Evolutionary conservation across 2,797 vertebrate genomes (phyloP).

Genomic region (Acrocephalus scirpaceus): DNA sequence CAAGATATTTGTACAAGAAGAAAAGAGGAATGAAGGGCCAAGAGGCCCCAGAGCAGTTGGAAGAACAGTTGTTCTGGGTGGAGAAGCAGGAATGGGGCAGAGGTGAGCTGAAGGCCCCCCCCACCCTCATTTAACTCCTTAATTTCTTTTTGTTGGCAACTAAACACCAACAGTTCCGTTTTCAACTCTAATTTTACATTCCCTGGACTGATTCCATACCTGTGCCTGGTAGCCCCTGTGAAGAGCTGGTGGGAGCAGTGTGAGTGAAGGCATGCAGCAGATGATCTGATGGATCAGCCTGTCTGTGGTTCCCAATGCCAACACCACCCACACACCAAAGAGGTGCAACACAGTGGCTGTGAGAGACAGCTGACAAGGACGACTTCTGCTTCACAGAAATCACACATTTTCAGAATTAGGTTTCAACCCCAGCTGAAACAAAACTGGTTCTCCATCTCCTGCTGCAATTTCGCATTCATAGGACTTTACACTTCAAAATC

Average conservation of each 20-base stretch:
- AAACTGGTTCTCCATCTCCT: not conserved
- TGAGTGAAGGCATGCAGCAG: not conserved
- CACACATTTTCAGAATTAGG: not conserved
- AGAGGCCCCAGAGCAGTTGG: slow-evolving; percentile 15
- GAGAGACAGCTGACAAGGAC: not conserved
- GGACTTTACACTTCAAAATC: not conserved
- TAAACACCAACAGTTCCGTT: not conserved
- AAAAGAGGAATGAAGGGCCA: slow-evolving; percentile 43
- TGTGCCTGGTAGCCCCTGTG: not conserved
- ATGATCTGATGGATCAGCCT: not conserved
- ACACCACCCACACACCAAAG: accelerated
- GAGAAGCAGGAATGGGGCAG: not conserved
- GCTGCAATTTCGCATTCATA: not conserved
- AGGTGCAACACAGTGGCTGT: not conserved
- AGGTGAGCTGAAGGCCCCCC: not conserved
- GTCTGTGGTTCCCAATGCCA: not conserved
- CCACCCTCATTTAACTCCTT: not conserved
- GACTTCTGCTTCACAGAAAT: not conserved
- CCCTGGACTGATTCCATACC: not conserved
- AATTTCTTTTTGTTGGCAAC: not conserved
- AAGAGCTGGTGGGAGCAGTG: not conserved
- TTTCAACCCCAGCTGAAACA: not conserved
- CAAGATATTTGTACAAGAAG: slow-evolving; percentile 54
- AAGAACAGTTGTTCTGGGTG: slow-evolving; percentile 10
- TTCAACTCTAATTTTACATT: not conserved